Base-by-base conservation (phyloP, 1,140 invertebrate genomes). In the Drosophila aff. region DNA sequence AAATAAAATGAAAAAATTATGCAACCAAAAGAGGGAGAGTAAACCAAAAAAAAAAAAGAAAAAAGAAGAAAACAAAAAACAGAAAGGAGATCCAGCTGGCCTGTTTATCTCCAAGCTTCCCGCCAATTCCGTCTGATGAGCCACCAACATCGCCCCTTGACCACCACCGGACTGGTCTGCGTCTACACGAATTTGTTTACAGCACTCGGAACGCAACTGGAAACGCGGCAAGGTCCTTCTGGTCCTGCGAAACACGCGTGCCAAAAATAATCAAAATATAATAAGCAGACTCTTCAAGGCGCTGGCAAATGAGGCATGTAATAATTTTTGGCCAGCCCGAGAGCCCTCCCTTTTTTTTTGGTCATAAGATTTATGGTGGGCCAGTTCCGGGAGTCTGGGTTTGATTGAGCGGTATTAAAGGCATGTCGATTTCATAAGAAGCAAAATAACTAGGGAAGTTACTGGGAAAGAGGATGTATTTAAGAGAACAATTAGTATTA, bases 1-100 rank as follows among this genome's bases (percentile, higher is more conserved):
- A 73, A 89, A 87, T 78, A 79, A 87, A 84, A 87, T 84, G 85
- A 89, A 89, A 90, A 89, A 90, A 90, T 89, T 89, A 90, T 87
- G 84, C 85, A 81, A 67, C 72, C 61, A 41, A 76, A 59, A 28
- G 50, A 76, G 57, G n/a, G 47, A 69, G 38, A 26, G 18, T 28
- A 9, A 38, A 59, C 15, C 9, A 13, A 13, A 46, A 21, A 21
- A 21, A 6, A 21, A 47, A 67, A 13, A 13, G 21, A 21, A 21
- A 21, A 6, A 21, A 47, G 64, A 46, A 9, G 3, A 60, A 1
- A 15, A 21, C 13, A 11, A 11, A 60, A 60, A 38, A 6, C 18
- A 23, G 52, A 21, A 23, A 23, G 52, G 21, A 43, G 23, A 43
- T 26, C 44, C 72, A 66, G 67, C 44, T 66, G 73, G 52, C 73